Conservation (phyloP, 2,797 vertebrate genomes). For the Sebastes steindachneri region DNA sequence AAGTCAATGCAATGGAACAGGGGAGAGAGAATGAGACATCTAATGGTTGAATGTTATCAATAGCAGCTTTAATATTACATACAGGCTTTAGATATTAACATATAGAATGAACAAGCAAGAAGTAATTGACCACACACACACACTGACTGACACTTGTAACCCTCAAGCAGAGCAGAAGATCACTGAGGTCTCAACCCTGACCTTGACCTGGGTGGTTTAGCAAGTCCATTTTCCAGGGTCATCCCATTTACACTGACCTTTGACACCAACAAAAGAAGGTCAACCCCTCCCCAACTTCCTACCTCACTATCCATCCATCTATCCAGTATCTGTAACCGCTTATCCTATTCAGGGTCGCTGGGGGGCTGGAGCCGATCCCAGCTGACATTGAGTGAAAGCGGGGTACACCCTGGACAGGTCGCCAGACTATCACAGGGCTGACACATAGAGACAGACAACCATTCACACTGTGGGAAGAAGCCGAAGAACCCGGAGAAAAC, state of each 20-base stretch:
- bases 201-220: not conserved
- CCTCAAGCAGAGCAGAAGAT: not conserved
- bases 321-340: too few relatives aligned
- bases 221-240: not conserved
- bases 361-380: too few relatives aligned
- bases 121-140: not conserved
- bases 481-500: too few relatives aligned
- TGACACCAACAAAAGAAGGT: not conserved
- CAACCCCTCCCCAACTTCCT: not conserved
- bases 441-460: too few relatives aligned
- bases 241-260: not conserved
- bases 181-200: not conserved
- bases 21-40: too few relatives aligned
- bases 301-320: not conserved
- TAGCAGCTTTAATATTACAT: not conserved
- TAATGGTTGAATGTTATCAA: too few relatives aligned
- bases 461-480: too few relatives aligned
- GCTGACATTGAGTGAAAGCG: too few relatives aligned
- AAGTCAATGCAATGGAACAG: too few relatives aligned
- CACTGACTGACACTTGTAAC: not conserved
- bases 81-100: not conserved
- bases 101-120: not conserved
- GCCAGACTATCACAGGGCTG: too few relatives aligned
- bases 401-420: too few relatives aligned
- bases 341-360: too few relatives aligned